Evolutionary conservation across 2,113 vertebrate species (phyloP), one percentile per base, ranked within the genome.

Genomic region (Dolichotis patagonum): DNA sequence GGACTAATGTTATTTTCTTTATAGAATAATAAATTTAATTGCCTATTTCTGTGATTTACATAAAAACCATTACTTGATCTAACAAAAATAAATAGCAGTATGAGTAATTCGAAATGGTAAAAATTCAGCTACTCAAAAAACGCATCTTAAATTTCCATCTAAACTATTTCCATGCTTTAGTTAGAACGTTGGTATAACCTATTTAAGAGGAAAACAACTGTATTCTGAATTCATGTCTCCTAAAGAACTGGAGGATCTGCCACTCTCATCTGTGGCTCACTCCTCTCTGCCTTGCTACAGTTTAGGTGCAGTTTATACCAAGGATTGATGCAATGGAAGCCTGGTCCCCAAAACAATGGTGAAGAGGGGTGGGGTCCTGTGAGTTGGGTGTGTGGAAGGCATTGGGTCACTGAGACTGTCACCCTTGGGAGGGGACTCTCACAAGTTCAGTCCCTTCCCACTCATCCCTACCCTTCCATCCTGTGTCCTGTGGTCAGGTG

Each of bases 1-100:
- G 97, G 97, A 94, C 96, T 95, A 97, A 75, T 28, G 13, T 95
- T 98, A 98, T 97, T 98, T 97, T 96, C 96, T 97, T 96, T 95
- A 91, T 96, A 84, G 38, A 78, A 89, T 89, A 63, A 73, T 58
- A 58, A 26, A 85, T 78, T 92, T 56, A 63, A 38, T 46, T 88
- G 35, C 19, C 32, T 20, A 38, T 46, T 69, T 73, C 75, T 11
- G n/a, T 20, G 24, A 78, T 65, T 32, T 78, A 30, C 14, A 49
- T 78, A 49, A 78, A 75, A 43, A 85, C 28, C 43, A n/a, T 67
- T 52, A 38, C 35, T 63, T 75, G 38, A 8, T 71, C 46, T 43
- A 88, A 65, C 85, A 98, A 96, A 97, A 84, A 73, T 90, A 98
- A 97, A 97, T 88, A 98, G 71, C 97, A 63, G 56, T n/a, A 35